Evolutionary conservation across 35 echinoderm and acorn worm genomes (phyloP).

Genomic region (Chiridota heheva): DNA sequence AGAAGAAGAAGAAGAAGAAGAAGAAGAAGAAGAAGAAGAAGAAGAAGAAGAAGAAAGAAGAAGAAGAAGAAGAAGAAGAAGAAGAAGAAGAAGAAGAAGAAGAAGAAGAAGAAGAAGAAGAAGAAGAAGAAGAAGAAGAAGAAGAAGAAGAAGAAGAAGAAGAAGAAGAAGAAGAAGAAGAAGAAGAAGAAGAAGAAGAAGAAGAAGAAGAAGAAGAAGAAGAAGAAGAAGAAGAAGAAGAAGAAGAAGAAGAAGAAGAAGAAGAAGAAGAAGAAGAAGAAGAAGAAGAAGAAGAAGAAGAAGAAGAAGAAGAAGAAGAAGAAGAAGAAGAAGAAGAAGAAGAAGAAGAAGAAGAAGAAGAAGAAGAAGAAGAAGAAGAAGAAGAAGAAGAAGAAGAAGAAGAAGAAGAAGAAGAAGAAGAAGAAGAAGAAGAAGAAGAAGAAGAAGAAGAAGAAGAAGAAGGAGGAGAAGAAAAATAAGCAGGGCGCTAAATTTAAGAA

Average conservation of each 20-base stretch:
- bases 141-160: not conserved
- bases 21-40: not conserved
- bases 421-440: no score
- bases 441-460: not conserved
- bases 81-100: not conserved
- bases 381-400: not conserved
- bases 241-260: not conserved
- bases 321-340: slow-evolving; percentile 1
- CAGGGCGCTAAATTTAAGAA: not conserved
- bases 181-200: slow-evolving; percentile 2
- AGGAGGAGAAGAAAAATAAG: not conserved
- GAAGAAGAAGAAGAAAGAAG: not conserved
- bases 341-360: not conserved
- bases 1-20: not conserved
- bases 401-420: not conserved
- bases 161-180: not conserved
- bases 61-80: not conserved
- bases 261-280: not conserved
- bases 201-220: not conserved
- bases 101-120: not conserved
- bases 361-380: not conserved
- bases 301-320: not conserved
- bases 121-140: not conserved
- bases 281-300: not conserved
- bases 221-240: not conserved